Evolutionary conservation across 2,888 invertebrate species (phyloP).

Genomic region (Lycophotia porphyrea): DNA sequence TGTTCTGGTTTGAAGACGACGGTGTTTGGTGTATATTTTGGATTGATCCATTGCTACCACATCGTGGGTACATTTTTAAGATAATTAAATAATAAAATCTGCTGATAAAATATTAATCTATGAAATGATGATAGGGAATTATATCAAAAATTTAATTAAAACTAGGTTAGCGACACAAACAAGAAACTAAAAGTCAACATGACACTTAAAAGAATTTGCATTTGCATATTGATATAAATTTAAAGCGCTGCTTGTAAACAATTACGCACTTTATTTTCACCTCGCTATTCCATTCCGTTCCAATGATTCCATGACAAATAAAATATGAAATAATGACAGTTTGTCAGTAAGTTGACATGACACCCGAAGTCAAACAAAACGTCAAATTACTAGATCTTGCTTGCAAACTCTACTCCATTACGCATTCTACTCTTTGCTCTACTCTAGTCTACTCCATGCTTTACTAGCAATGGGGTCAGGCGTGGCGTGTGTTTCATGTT

Average conservation of each 20-base stretch:
- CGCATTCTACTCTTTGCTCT: not conserved
- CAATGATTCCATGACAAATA: conserved; percentile 51
- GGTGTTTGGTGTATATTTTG: conserved; percentile 94
- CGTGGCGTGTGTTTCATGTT: too few relatives aligned
- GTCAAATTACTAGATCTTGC: not conserved
- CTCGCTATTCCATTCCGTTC: conserved; percentile 43
- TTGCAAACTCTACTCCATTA: not conserved
- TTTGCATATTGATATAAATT: conserved; percentile 56
- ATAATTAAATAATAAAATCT: not conserved
- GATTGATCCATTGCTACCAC: conserved; percentile 94
- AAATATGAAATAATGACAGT: conserved; percentile 5
- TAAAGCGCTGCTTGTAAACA: conserved; percentile 56
- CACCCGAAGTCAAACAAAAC: not conserved
- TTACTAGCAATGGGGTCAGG: not conserved
- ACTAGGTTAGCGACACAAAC: conserved; percentile 76
- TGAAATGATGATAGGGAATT: conserved; percentile 10
- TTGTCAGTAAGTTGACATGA: not conserved
- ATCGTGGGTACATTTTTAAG: conserved; percentile 91
- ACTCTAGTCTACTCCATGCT: not conserved
- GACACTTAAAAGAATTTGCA: conserved; percentile 57
- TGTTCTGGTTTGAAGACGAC: conserved; percentile 95
- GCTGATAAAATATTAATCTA: conserved; percentile 35
- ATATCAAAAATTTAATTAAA: conserved; percentile 71
- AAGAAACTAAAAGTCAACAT: conserved; percentile 53
- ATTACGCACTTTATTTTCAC: conserved; percentile 63